These are phyloP conservation scores for Alligator mississippiensis DNA, from an alignment of 2,113 vertebrate genomes.

Conservation along the genomic window DNA sequence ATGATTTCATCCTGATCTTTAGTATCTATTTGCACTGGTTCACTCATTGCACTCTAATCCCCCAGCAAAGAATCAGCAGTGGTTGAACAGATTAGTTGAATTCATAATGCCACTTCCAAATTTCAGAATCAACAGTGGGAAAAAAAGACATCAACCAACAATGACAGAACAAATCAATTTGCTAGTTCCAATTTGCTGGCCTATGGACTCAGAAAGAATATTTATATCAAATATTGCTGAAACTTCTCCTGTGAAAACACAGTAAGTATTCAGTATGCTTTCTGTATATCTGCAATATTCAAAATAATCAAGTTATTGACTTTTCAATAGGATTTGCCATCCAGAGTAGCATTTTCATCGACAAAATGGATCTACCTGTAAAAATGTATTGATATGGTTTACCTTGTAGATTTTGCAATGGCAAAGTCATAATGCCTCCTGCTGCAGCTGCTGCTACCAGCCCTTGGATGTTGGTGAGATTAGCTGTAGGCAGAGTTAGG, in stretches of 20 bases:
- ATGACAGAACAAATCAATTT: slow-evolving; percentile 17
- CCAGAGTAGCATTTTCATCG: not conserved
- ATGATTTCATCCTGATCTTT: not conserved
- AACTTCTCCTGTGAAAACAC: not conserved
- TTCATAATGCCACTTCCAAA: not conserved
- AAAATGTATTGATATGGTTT: slow-evolving; percentile 20
- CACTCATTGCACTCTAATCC: not conserved
- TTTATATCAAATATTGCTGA: not conserved
- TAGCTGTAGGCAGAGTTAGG: slow-evolving; percentile 94
- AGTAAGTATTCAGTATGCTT: not conserved
- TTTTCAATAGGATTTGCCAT: not conserved
- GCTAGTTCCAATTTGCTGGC: not conserved
- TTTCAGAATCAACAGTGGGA: slow-evolving; percentile 1
- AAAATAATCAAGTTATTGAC: not conserved
- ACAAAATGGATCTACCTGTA: not conserved
- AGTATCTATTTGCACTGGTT: not conserved
- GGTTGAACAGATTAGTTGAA: not conserved
- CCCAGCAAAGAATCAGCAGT: not conserved
- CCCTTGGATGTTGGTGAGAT: slow-evolving; percentile 94
- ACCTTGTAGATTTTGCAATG: slow-evolving; percentile 99
- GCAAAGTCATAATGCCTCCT: slow-evolving; percentile 98
- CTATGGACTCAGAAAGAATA: not conserved
- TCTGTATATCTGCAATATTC: not conserved
- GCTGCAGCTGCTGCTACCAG: slow-evolving; percentile 98
- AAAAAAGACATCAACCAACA: not conserved